Base-by-base conservation (phyloP, 2,113 vertebrate species). In the Atrichornis clamosus region DNA sequence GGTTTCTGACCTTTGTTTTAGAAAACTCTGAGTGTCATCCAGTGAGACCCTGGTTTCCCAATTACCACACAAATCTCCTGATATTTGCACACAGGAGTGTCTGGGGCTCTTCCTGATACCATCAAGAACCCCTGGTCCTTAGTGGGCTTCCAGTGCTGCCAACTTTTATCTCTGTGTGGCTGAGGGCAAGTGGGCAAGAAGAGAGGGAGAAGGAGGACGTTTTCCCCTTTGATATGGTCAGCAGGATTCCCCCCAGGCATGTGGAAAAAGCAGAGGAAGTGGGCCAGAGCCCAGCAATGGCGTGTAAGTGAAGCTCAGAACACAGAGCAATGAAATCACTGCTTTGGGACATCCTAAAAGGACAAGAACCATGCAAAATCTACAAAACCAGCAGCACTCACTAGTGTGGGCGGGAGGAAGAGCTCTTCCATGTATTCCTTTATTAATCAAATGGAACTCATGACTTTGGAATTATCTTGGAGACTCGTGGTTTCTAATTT, bases 401-500 rank as follows among this genome's bases (percentile, higher is more conserved):
- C 67, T 52, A 1, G 20, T 26, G 49, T 58, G 79, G 83, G 67
- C 72, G 39, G 83, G 67, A 75, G 39, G 49, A 50, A 72, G 49
- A 47, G 1, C 4, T 11, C 15, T 50, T 16, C 30, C 0, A 2
- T 11, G 35, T 23, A 1, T 6, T 44, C 79, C 44, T 35, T 28
- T 7, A 12, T 33, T 21, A 17, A 63, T 55, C 75, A 18, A 58
- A 19, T 3, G 35, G 39, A 11, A 50, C 88, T 42, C 37, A 4
- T 79, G 84, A 74, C 41, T 49, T 33, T 53, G 28, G 68, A 28
- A 2, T 87, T 78, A 12, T 17, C 56, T 30, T 33, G 73, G 76
- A 55, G 39, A 11, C 44, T 49, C 58, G 39, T 50, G 76, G 35
- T 39, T 70, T 52, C 63, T 27, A 5, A 1, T 44, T 69, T 52